phyloP scores from a whole-genome alignment of 2,888 invertebrate genomes.

The Lithophane leautieri region DNA sequence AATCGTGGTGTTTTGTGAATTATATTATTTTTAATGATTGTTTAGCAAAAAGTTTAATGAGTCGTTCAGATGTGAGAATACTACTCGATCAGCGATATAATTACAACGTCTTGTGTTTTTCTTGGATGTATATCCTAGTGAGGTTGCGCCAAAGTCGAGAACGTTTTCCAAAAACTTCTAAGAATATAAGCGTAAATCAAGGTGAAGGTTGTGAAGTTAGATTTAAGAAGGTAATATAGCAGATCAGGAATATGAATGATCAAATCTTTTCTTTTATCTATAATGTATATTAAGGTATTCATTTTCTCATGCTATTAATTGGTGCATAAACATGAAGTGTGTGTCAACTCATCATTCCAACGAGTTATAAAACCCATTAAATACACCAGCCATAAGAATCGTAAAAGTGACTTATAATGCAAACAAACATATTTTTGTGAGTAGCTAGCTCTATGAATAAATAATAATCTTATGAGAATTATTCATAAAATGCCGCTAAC shows the following conservation, averaged over 20 bases:
- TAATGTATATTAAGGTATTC: neutral
- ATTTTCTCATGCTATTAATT: conserved; percentile 8
- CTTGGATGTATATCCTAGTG: no score
- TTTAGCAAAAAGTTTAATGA: neutral
- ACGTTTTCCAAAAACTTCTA: neutral
- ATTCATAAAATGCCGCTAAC: conserved; percentile 8
- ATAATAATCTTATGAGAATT: conserved; percentile 22
- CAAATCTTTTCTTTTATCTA: neutral
- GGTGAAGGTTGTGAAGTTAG: neutral
- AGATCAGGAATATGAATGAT: neutral
- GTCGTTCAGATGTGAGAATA: neutral
- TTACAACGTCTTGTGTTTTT: neutral
- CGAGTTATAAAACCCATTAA: conserved; percentile 28
- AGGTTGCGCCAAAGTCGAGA: no score
- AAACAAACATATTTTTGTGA: conserved; percentile 38
- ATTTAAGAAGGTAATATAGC: neutral
- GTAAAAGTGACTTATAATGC: conserved; percentile 21
- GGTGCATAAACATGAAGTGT: conserved; percentile 2
- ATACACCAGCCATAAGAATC: conserved; percentile 23
- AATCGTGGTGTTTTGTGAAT: neutral
- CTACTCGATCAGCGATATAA: no score
- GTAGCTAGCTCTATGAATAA: conserved; percentile 17
- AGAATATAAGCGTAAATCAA: neutral
- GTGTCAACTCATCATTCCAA: neutral
- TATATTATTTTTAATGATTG: neutral